Evolutionary conservation across 2,888 invertebrate genomes (phyloP).

Genomic region (Incurvaria masculella): DNA sequence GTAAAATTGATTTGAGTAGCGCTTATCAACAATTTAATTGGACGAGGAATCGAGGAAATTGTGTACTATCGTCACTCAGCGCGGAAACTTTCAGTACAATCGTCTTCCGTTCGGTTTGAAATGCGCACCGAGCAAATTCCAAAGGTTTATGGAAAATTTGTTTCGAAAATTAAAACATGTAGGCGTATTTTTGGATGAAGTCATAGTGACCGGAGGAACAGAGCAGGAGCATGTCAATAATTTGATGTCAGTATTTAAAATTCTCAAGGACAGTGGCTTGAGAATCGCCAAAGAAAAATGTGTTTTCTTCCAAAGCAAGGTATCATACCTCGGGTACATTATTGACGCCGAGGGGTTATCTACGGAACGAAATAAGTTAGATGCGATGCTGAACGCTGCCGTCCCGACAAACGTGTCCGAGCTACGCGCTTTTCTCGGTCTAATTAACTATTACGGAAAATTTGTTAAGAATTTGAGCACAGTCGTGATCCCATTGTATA

Average conservation of each 20-base stretch:
- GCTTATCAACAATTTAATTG: slow-evolving; percentile 9
- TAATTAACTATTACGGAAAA: slow-evolving; percentile 5
- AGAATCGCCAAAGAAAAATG: slow-evolving; percentile 14
- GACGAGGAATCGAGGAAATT: slow-evolving; percentile 7
- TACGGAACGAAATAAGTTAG: too few relatives aligned
- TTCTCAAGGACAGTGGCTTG: slow-evolving; percentile 6
- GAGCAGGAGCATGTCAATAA: slow-evolving; percentile 2
- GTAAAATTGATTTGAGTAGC: slow-evolving; percentile 10
- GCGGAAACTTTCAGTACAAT: slow-evolving; percentile 8
- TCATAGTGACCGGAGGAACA: slow-evolving; percentile 3
- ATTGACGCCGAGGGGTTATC: slow-evolving; percentile 14
- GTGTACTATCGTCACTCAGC: slow-evolving; percentile 7
- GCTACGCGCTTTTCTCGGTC: slow-evolving; percentile 1
- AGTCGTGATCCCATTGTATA: neutral
- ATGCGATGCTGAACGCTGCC: too few relatives aligned
- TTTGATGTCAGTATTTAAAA: slow-evolving; percentile 8
- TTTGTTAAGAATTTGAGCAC: slow-evolving; percentile 3
- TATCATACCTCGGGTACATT: slow-evolving; percentile 16
- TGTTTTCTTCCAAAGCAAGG: slow-evolving; percentile 15
- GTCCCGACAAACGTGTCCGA: too few relatives aligned
- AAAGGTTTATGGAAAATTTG: slow-evolving; percentile 10
- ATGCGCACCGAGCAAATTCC: slow-evolving; percentile 9
- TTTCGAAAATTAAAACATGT: slow-evolving; percentile 7
- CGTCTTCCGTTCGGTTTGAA: slow-evolving; percentile 10
- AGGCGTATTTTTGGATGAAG: slow-evolving; percentile 10